Evolutionary conservation across 2,888 invertebrate species (phyloP).

Genomic region (Rotaria sp.): DNA sequence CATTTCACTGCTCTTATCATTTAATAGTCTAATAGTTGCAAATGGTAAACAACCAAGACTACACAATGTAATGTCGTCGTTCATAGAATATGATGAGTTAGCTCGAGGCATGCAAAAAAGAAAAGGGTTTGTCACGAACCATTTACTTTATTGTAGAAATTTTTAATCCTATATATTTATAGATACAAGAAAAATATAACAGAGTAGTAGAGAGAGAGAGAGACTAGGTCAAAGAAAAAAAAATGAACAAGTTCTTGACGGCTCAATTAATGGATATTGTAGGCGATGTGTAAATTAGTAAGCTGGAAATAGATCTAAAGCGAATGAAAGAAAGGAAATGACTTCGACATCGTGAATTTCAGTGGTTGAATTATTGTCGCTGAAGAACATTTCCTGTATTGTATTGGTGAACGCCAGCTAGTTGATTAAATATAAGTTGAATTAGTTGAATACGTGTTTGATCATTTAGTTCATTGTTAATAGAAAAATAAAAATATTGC

Average conservation of each 20-base stretch:
- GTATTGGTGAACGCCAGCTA: neutral
- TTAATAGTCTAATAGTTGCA: neutral
- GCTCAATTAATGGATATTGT: neutral
- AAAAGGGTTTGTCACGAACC: neutral
- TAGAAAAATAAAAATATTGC: conserved; percentile 23
- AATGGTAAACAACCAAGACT: neutral
- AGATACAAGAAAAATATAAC: neutral
- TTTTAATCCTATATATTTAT: neutral
- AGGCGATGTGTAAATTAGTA: neutral
- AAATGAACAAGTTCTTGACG: neutral
- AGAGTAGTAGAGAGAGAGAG: neutral
- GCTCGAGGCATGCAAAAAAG: neutral
- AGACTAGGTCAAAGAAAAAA: neutral
- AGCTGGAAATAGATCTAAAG: neutral
- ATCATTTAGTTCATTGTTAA: neutral
- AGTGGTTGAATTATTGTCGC: neutral
- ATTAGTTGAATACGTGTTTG: neutral
- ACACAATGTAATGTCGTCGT: too few species aligned
- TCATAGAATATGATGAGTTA: neutral
- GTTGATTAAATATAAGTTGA: neutral
- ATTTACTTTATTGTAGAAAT: neutral
- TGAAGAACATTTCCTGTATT: neutral
- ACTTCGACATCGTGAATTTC: neutral
- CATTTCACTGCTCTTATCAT: neutral
- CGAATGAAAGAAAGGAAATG: neutral